Conservation (phyloP, 2,888 invertebrate genomes). For the Geophilus truncorum region DNA sequence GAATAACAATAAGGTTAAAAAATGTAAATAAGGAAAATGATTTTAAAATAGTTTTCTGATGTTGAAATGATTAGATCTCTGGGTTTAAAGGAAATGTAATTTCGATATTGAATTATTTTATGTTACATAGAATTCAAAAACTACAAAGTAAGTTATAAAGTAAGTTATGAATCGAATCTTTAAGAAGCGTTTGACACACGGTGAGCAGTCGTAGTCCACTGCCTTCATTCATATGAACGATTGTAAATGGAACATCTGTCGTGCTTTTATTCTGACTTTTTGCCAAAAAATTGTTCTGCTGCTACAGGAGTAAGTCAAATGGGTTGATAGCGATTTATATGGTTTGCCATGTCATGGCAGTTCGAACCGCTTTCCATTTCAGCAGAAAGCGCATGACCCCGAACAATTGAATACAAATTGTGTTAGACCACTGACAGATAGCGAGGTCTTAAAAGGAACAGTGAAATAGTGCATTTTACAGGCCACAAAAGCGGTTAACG, state of each 20-base stretch:
- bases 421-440: slow-evolving; percentile 22
- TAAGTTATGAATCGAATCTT: not conserved
- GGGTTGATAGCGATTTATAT: slow-evolving; percentile 22
- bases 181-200: not conserved
- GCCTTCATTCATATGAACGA: slow-evolving; percentile 15
- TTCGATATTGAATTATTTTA: not conserved
- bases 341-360: not conserved
- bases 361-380: slow-evolving; percentile 1
- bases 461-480: not conserved
- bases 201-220: slow-evolving; percentile 9
- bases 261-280: slow-evolving; percentile 4
- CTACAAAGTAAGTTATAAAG: not conserved
- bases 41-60: no score
- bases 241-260: slow-evolving; percentile 27
- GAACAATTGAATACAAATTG: slow-evolving; percentile 24
- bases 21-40: no score
- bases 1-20: no score
- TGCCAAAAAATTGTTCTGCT: slow-evolving; percentile 17
- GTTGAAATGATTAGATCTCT: no score
- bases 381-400: not conserved
- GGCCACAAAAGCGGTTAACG: not conserved
- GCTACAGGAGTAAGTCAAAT: slow-evolving; percentile 18
- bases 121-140: not conserved
- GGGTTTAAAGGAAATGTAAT: not conserved
- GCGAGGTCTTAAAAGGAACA: not conserved